Percentiles rank a stretch among this genome's conserved stretches.
These are phyloP conservation scores for Agrilus planipennis DNA, from an alignment of 1,140 invertebrate species.

Conservation along the genomic window DNA sequence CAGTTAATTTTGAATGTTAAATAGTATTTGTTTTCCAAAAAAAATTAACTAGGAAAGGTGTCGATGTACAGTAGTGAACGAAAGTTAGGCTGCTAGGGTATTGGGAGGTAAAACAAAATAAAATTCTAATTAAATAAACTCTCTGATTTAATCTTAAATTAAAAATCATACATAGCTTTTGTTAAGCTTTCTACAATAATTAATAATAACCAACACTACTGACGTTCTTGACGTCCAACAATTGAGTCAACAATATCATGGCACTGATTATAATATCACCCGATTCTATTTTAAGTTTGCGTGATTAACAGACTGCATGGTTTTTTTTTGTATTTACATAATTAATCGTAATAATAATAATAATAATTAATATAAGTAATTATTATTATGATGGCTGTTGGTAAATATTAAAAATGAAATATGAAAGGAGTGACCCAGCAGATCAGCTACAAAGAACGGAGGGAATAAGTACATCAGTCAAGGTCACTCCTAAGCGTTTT, in stretches of 20 bases:
- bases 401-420: too few species aligned
- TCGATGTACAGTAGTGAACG: too few species aligned
- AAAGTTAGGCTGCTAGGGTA: too few species aligned
- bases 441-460: conserved; percentile 18
- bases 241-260: conserved; percentile 37
- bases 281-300: conserved; percentile 35
- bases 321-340: conserved; percentile 22
- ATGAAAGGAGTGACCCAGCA: conserved; percentile 23
- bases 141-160: conserved; percentile 35
- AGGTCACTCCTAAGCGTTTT: conserved; percentile 23
- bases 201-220: conserved; percentile 32
- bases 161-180: conserved; percentile 30
- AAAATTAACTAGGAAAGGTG: too few species aligned
- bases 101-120: conserved; percentile 5
- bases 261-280: conserved; percentile 38
- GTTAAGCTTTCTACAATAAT: conserved; percentile 29
- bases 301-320: conserved; percentile 27
- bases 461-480: conserved; percentile 29
- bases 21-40: too few species aligned
- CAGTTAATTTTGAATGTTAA: too few species aligned
- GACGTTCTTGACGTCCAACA: conserved; percentile 32
- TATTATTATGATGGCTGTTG: background rate
- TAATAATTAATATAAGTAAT: too few species aligned
- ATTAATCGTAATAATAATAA: too few species aligned
- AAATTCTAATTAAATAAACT: conserved; percentile 30